Evolutionary conservation across 1,140 invertebrate species (phyloP).

Genomic region (Theocolax elegans): DNA sequence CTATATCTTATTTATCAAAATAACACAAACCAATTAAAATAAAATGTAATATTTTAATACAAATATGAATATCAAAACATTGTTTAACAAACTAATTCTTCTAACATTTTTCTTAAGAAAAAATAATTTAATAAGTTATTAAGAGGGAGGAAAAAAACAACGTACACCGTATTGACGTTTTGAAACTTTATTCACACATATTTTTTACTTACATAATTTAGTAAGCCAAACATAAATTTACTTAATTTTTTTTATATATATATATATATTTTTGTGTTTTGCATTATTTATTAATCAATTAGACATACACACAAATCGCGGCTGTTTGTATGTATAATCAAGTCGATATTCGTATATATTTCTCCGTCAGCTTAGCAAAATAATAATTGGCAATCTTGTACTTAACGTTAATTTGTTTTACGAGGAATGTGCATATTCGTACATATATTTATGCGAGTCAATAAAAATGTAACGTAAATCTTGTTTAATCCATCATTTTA

Average conservation of each 20-base stretch:
- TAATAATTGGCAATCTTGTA: conserved; percentile 65
- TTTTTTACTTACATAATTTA: conserved; percentile 66
- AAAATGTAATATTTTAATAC: too few relatives aligned
- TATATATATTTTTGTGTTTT: conserved; percentile 40
- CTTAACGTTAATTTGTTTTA: conserved; percentile 57
- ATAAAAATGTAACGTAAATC: conserved; percentile 43
- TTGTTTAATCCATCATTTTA: too few relatives aligned
- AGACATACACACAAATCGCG: conserved; percentile 24
- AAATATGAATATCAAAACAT: too few relatives aligned
- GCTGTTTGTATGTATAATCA: conserved; percentile 31
- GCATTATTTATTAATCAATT: conserved; percentile 36
- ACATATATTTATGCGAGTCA: conserved; percentile 44
- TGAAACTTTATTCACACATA: conserved; percentile 69
- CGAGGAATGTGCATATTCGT: conserved; percentile 64
- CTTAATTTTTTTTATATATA: conserved; percentile 56
- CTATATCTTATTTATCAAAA: too few relatives aligned
- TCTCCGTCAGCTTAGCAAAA: conserved; percentile 45
- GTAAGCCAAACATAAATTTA: conserved; percentile 67
- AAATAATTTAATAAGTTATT: too few relatives aligned
- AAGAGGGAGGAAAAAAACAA: too few relatives aligned
- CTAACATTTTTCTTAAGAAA: too few relatives aligned
- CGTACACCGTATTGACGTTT: conserved; percentile 57
- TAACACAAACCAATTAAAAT: too few relatives aligned
- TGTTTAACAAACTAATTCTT: too few relatives aligned
- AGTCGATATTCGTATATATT: conserved; percentile 21